Evolutionary conservation across 2,797 vertebrate genomes (phyloP), one percentile per base, ranked within the genome.

Genomic region (Tapera naevia): DNA sequence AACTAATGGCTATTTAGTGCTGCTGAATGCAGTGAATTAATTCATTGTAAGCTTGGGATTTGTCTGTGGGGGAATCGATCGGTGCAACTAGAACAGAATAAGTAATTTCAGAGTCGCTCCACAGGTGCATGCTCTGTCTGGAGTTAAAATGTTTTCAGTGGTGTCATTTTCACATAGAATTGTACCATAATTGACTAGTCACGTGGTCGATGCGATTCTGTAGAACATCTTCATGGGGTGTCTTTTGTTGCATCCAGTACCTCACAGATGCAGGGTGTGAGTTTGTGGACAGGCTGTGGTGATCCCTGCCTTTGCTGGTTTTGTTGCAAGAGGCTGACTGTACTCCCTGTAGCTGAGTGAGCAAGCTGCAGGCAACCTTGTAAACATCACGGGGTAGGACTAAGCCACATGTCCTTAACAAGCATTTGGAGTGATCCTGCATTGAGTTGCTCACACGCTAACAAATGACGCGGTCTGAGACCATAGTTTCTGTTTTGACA

Each of bases 1-100:
- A 95, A 30, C 96, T 96, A 82, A 96, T 94, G 96, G 95, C 80
- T 88, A 15, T n/a, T 56, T 2, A 35, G 64, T 66, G 78, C 88
- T 95, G 94, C 91, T 61, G 76, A 78, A 35, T 25, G 10, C 35
- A 51, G 81, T 35, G 87, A 86, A 60, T 64, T 33, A 70, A 79
- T 92, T 92, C 85, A 17, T 8, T n/a, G 58, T 72, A 48, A 82
- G 53, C 51, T 84, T n/a, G 73, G 66, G 85, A n/a, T 78, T 83
- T 92, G 54, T 89, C 66, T 91, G 75, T 22, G 4, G 33, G 72
- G 72, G 79, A 56, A 50, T 58, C 30, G 56, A 64, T 57, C 24
- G 37, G 45, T 25, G 69, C 51, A 48, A 48, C 58, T 45, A 58
- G 48, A 58, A 43, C 50, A 71, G 69, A 75, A 30, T 16, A 21